phyloP scores from a whole-genome alignment of 2,113 vertebrate species.

The Pteropus alecto region DNA sequence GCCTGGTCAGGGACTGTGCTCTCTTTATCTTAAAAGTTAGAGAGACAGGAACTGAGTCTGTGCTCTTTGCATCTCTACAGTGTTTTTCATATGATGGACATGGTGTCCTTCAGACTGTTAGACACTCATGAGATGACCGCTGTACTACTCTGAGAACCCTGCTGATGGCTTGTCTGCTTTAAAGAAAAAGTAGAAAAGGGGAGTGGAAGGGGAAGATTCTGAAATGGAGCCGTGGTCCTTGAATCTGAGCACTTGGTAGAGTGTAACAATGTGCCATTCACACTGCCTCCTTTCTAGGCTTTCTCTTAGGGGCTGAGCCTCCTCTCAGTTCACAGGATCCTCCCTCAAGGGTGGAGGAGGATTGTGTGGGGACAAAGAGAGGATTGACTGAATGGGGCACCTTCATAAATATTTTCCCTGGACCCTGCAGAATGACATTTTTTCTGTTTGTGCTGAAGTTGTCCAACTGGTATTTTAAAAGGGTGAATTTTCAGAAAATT shows the following conservation, averaged over 20 bases:
- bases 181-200: conserved; percentile 23
- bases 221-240: conserved; percentile 18
- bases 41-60: background rate
- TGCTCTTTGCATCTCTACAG: background rate
- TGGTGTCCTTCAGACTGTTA: background rate
- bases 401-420: conserved; percentile 12
- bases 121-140: background rate
- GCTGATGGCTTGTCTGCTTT: background rate
- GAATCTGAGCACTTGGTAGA: background rate
- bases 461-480: conserved; percentile 49
- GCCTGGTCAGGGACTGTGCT: background rate
- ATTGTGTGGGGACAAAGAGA: conserved; percentile 15
- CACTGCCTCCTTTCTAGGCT: background rate
- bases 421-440: background rate
- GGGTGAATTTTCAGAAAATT: conserved; percentile 32
- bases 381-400: background rate
- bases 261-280: conserved; percentile 37
- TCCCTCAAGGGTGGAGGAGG: background rate
- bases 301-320: conserved; percentile 8
- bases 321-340: background rate
- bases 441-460: conserved; percentile 31
- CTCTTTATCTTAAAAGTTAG: background rate
- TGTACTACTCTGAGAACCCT: background rate
- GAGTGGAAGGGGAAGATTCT: background rate
- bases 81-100: background rate